Percentiles rank a stretch among this genome's conserved stretches.
Conservation (phyloP, 2,888 invertebrate species). For the Crematogaster levior region DNA sequence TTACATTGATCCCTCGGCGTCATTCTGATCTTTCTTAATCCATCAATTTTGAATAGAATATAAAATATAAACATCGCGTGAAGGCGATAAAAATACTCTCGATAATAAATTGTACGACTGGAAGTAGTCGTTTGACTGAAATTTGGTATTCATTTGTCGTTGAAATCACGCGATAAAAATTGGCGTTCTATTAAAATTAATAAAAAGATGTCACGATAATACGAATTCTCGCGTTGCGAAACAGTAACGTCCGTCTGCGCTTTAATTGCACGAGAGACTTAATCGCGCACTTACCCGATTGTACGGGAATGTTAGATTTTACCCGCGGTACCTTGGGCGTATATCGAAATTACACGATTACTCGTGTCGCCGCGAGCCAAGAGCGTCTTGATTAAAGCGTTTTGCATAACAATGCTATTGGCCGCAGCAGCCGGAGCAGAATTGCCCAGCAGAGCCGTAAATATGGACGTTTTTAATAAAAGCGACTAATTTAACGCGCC, state of each 20-base stretch:
- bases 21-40: neutral
- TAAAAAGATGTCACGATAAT: neutral
- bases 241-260: constrained; percentile 4
- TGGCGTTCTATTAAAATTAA: neutral
- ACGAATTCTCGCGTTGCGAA: neutral
- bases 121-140: neutral
- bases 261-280: constrained; percentile 38
- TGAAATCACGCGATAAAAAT: neutral
- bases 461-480: constrained; percentile 73
- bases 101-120: neutral
- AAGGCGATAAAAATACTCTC: neutral
- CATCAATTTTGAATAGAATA: neutral
- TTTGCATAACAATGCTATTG: constrained; percentile 78
- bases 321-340: neutral
- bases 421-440: constrained; percentile 47
- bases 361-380: constrained; percentile 51
- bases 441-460: constrained; percentile 56
- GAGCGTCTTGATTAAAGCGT: constrained; percentile 76
- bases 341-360: constrained; percentile 55
- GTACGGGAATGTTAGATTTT: neutral
- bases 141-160: neutral
- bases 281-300: constrained; percentile 8
- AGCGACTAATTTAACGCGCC: constrained; percentile 65
- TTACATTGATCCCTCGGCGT: neutral
- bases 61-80: neutral